phyloP scores from a whole-genome alignment of 2,888 invertebrate genomes.

The Diaperis boleti region DNA sequence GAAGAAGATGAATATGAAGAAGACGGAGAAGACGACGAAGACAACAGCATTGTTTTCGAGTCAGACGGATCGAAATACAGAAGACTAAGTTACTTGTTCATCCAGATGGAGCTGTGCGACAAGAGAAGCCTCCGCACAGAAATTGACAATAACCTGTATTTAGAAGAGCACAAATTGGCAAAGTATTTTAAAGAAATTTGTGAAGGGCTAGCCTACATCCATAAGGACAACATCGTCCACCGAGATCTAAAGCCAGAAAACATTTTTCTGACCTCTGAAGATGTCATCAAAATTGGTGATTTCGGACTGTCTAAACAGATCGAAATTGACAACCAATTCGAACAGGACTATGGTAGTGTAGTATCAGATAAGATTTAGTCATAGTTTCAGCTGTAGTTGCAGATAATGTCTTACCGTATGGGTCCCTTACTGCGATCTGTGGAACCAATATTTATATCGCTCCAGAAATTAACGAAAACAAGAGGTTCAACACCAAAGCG shows the following conservation, averaged over 20 bases:
- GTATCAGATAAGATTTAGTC: background rate
- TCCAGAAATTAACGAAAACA: conserved; percentile 4
- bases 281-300: conserved; percentile 33
- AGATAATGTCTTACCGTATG: conserved; percentile 5
- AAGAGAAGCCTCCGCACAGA: conserved; percentile 9
- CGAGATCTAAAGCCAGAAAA: conserved; percentile 31
- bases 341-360: background rate
- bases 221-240: conserved; percentile 21
- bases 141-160: conserved; percentile 21
- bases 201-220: conserved; percentile 25
- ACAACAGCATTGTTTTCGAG: background rate
- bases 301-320: conserved; percentile 32
- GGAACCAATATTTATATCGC: conserved; percentile 28
- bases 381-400: background rate
- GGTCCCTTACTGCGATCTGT: conserved; percentile 14
- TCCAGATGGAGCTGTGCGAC: conserved; percentile 36
- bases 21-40: background rate
- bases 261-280: conserved; percentile 22
- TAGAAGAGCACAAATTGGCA: conserved; percentile 15
- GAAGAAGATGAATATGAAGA: background rate
- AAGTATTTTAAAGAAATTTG: conserved; percentile 35
- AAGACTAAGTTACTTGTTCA: conserved; percentile 17
- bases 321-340: background rate
- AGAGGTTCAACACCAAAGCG: conserved; percentile 13
- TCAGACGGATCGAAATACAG: background rate